phyloP scores from a whole-genome alignment of 2,113 vertebrate species.

The Thinocorus orbignyianus region DNA sequence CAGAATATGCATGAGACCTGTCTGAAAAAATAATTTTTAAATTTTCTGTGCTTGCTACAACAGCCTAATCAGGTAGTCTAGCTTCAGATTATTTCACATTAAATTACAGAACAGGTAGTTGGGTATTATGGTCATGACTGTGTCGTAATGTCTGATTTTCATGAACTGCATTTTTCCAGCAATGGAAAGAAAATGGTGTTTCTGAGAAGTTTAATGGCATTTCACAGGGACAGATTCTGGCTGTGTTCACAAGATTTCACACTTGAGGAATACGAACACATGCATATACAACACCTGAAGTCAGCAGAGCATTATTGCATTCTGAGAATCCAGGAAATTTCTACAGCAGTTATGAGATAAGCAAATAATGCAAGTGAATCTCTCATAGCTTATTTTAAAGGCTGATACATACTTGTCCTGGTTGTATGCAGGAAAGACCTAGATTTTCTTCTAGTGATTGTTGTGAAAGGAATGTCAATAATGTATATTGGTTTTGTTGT shows the following conservation, averaged over 20 bases:
- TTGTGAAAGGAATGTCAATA: not conserved
- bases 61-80: not conserved
- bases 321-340: not conserved
- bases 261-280: not conserved
- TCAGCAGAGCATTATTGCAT: rapidly evolving
- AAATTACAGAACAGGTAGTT: not conserved
- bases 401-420: not conserved
- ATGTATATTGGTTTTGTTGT: not conserved
- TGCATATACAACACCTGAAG: not conserved
- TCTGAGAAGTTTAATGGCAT: not conserved
- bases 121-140: not conserved
- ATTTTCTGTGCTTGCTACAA: not conserved
- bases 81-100: not conserved
- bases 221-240: not conserved
- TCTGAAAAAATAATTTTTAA: not conserved
- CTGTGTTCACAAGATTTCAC: not conserved
- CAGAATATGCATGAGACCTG: not conserved
- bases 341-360: not conserved
- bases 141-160: not conserved
- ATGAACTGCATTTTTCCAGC: not conserved
- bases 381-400: not conserved
- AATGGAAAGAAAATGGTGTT: not conserved
- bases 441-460: not conserved
- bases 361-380: not conserved
- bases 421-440: not conserved